A percentile compares a stretch with the other conserved stretches of the same genome.
These are phyloP conservation scores for Syrphus vitripennis DNA, from an alignment of 2,888 invertebrate genomes.

Conservation along the genomic window DNA sequence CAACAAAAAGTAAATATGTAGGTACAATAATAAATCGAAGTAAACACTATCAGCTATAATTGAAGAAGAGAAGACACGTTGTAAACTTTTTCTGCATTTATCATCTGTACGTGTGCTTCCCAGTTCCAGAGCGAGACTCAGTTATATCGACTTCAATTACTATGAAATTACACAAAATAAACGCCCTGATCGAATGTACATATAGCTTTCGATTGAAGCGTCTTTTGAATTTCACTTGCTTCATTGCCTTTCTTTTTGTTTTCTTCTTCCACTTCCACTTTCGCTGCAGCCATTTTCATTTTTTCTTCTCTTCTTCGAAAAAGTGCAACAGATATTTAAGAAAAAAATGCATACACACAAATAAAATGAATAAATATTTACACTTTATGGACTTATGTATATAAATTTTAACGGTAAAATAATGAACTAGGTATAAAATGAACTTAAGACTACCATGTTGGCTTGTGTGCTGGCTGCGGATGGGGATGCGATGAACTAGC, in stretches of 20 bases:
- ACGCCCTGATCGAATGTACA: background rate
- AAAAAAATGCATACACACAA: slow-evolving; percentile 3
- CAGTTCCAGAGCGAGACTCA: slow-evolving; percentile 42
- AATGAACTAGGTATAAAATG: background rate
- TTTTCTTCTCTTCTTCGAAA: background rate
- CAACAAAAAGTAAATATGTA: slow-evolving; percentile 34
- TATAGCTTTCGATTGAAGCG: slow-evolving; percentile 11
- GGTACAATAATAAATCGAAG: slow-evolving; percentile 14
- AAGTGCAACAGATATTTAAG: slow-evolving; percentile 30
- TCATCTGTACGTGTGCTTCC: slow-evolving; percentile 19
- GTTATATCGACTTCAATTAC: slow-evolving; percentile 31
- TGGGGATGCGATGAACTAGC: slow-evolving; percentile 72
- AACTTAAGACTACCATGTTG: slow-evolving; percentile 53
- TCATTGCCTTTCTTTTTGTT: slow-evolving; percentile 35
- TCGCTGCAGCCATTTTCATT: slow-evolving; percentile 36
- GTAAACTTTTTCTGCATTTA: slow-evolving; percentile 17
- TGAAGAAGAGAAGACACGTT: slow-evolving; percentile 17
- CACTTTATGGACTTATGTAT: slow-evolving; percentile 42
- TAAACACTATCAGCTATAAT: background rate
- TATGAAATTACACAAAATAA: slow-evolving; percentile 23
- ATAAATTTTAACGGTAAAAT: background rate
- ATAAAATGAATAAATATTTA: slow-evolving; percentile 42
- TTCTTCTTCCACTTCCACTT: slow-evolving; percentile 50
- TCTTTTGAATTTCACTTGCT: slow-evolving; percentile 44
- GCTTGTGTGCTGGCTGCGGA: slow-evolving; percentile 37